Base-by-base conservation (phyloP, 2,797 vertebrate species). In the Microctenopoma lineatum region DNA sequence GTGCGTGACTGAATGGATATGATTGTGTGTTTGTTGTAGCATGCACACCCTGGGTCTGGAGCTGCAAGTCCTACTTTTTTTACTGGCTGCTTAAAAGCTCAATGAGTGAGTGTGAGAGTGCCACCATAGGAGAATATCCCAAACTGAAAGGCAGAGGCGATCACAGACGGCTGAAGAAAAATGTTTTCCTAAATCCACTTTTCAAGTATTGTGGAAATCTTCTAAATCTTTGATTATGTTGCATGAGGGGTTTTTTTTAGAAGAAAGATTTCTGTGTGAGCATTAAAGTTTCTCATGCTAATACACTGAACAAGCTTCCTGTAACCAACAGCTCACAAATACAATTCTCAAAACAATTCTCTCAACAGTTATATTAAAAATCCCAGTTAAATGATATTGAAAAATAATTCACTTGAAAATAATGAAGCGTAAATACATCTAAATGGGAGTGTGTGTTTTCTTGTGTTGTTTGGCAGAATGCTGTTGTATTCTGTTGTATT, bases 1-100 rank as follows among this genome's bases (percentile, higher is more conserved):
- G 87, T 87, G 82, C 60, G 16, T 36, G 70, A 34, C 69, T 62
- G 38, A 53, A 73, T 72, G 67, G 66, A 72, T 71, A 36, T 70
- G 47, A 74, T 78, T 83, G 50, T 79, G 59, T 74, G 59, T 80
- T 70, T 66, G 55, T 41, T 54, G 63, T 51, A 58, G 21, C 53
- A 4, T 66, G 14, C 42, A 51, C 42, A 46, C 29, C 7, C 26
- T 58, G 7, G 67, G 44, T 59, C 27, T 60, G 15, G 56, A 55
- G 25, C 46, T 60, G 41, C 51, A 36, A 70, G 54, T 55, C 34
- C 60, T 34, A 26, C 2, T 64, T n/a, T 32, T 21, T 26, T 25
- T 53, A 6, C 25, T n/a, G 54, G 44, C 7, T 45, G 7, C 53
- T 39, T 44, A 34, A 62, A 1, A 53, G 52, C 4, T 53, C 16